Percentiles rank a stretch among this genome's conserved stretches.
Evolutionary conservation across 2,888 invertebrate genomes (phyloP).

Genomic region (Drosophila tanythrix): DNA sequence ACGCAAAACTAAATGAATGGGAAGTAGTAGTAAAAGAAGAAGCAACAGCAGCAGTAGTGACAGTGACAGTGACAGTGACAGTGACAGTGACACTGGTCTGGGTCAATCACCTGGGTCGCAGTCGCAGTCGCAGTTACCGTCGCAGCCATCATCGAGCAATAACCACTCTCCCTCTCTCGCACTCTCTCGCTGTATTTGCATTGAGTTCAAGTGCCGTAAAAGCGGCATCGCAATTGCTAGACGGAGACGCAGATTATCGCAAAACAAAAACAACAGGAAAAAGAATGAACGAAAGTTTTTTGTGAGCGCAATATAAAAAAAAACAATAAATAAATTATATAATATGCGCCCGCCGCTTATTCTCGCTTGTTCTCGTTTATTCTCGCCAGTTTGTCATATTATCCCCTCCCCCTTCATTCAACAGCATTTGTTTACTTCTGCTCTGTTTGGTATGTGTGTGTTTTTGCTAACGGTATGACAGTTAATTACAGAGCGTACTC

Average conservation of each 20-base stretch:
- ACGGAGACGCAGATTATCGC: conserved; percentile 49
- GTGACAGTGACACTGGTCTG: conserved; percentile 55
- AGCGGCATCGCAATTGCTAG: conserved; percentile 41
- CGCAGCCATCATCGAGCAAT: conserved; percentile 39
- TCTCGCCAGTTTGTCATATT: conserved; percentile 27
- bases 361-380: conserved; percentile 33
- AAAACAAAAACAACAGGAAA: conserved; percentile 16
- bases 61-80: conserved; percentile 43
- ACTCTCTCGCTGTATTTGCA: conserved; percentile 41
- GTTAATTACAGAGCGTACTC: conserved; percentile 40
- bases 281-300: conserved; percentile 20
- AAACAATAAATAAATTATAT: conserved; percentile 63
- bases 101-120: conserved; percentile 76
- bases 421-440: conserved; percentile 8
- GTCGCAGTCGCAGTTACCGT: conserved; percentile 42
- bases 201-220: conserved; percentile 40
- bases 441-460: conserved; percentile 29
- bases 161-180: conserved; percentile 15
- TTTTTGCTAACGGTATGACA: conserved; percentile 24
- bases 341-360: conserved; percentile 43
- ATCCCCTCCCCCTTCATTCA: background rate
- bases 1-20: conserved; percentile 33
- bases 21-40: background rate
- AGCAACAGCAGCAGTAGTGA: conserved; percentile 1
- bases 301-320: conserved; percentile 27